Base-by-base conservation (phyloP, 2,113 vertebrate species). In the Vimba vimba region DNA sequence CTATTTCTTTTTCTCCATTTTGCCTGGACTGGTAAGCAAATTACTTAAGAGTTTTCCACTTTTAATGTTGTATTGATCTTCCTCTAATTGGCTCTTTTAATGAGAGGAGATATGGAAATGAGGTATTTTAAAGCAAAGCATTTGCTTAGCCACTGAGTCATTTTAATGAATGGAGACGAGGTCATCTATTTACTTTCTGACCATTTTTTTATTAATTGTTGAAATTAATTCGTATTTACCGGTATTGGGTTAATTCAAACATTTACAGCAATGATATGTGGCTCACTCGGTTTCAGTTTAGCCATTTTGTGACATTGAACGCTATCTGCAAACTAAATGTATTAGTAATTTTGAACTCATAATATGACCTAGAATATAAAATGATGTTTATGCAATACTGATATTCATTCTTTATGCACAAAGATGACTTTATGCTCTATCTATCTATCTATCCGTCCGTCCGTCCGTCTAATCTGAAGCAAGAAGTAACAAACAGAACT, bases 51-150 rank as follows among this genome's bases (percentile, higher is more conserved):
- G 25, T 33, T 80, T 80, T 87, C 52, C 77, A 75, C 59, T 74
- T 85, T 86, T 86, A 86, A 86, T 73, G 83, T 59, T 75, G 68
- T 81, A 59, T 50, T 87, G 83, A 87, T 77, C 55, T 33, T 80
- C 25, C 27, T 80, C 30, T 74, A 85, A 87, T 84, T 60, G 17
- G 13, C 30, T 19, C 10, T 55, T 80, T 80, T 80, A 84, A 80
- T 45, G 55, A 55, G 52, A 62, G 9, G 17, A 64, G 52, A 50
- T 74, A 62, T 62, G 25, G 55, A 80, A 52, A 52, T 36, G 66
- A 59, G 15, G 55, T 47, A 23, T 86, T 81, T 86, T 36, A 74
- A 59, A 81, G 6, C 13, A 71, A 60, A n/a, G 66, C 33, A 62
- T 86, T 71, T 59, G 68, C 17, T 47, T 12, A 59, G 33, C 78